Evolutionary conservation across 2,888 invertebrate genomes (phyloP), one percentile per base, ranked within the genome.

Genomic region (Hipparchia semele): DNA sequence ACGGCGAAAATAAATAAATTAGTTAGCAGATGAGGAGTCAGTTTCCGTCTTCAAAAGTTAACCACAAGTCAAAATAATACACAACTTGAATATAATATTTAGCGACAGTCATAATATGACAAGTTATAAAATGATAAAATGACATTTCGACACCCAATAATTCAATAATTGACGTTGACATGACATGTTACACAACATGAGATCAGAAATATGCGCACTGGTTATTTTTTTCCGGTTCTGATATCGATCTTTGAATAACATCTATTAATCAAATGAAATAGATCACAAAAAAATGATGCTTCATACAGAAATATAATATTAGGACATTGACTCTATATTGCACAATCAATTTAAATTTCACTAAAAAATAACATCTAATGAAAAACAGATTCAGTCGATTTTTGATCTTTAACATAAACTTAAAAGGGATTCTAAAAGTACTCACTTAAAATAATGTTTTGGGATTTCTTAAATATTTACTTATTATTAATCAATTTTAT

Each of bases 141-240:
- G 62, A 62, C 62, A 62, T 3, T 46, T 62, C 12, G 62, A 62
- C 62, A 46, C 62, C 46, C 46, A 8, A n/a, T 45, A 39, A 49
- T 6, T 62, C 46, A 62, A 12, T 61, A 45, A 39, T 61, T 45
- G 49, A 59, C 59, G 33, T 59, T 33, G 59, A 62, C 13, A 62
- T 46, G 46, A 62, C 46, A 8, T 6, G 7, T 45, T 61, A 61
- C 60, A 61, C 12, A 61, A 61, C 39, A 61, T 45, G 12, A 12
- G 45, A 45, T 23, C 39, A 7, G 12, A 39, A 61, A 61, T 59
- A n/a, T 45, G 45, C 12, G 6, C 45, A 61, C 12, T 45, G 60
- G n/a, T 45, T 45, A 45, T 61, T 61, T 45, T 61, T 12, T 13
- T 39, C 33, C 60, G 60, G 9, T 60, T 45, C 60, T n/a, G 39